Evolutionary conservation across 2,113 vertebrate species (phyloP).

Genomic region (Mormyrus iriodes): DNA sequence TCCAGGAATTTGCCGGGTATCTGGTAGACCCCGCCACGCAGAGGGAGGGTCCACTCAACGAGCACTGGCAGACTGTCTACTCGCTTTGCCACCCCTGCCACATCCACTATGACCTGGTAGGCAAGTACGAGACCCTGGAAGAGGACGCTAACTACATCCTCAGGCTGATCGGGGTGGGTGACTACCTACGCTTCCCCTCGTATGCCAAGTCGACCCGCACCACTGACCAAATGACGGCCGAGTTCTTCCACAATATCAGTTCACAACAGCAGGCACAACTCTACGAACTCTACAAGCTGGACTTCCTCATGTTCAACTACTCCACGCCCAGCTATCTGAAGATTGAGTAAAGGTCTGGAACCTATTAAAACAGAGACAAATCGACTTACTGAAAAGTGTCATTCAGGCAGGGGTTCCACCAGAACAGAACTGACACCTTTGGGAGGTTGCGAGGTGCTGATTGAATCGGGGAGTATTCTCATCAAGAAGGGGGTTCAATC

Average conservation of each 20-base stretch:
- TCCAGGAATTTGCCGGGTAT: conserved; percentile 88
- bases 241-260: conserved; percentile 98
- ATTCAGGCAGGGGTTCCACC: conserved; percentile 24
- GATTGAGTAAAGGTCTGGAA: conserved; percentile 66
- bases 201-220: conserved; percentile 95
- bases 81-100: conserved; percentile 95
- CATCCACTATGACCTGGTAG: conserved; percentile 94
- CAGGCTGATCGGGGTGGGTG: conserved; percentile 73
- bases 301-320: conserved; percentile 99
- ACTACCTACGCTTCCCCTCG: conserved; percentile 82
- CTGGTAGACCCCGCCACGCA: conserved; percentile 85
- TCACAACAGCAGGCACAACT: conserved; percentile 80
- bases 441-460: neutral
- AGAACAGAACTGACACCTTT: conserved; percentile 28
- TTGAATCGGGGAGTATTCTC: conserved; percentile 3
- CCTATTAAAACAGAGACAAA: conserved; percentile 16
- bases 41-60: conserved; percentile 88
- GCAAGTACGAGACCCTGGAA: conserved; percentile 93
- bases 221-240: conserved; percentile 93
- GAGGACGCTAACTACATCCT: conserved; percentile 87
- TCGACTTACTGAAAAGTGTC: conserved; percentile 26
- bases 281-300: conserved; percentile 92
- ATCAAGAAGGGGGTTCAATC: neutral
- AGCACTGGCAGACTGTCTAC: conserved; percentile 94
- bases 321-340: conserved; percentile 90